phyloP scores from a whole-genome alignment of 2,113 vertebrate species.

The Catharus bicknelli region DNA sequence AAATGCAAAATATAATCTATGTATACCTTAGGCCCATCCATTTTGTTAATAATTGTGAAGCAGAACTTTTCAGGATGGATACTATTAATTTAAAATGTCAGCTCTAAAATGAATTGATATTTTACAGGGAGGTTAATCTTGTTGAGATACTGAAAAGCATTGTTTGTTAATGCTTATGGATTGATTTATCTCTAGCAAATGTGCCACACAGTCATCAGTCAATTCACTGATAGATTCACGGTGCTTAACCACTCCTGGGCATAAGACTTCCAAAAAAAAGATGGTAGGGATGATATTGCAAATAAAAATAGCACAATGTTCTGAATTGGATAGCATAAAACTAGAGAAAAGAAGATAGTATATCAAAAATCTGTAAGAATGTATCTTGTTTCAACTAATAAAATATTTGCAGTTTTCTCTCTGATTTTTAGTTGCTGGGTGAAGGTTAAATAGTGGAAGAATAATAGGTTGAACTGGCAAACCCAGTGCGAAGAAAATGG shows the following conservation, averaged over 20 bases:
- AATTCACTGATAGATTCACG: background rate
- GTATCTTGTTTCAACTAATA: background rate
- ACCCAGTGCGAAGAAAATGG: background rate
- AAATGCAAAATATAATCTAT: background rate
- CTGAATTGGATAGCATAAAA: background rate
- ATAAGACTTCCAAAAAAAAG: background rate
- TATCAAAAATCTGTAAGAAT: background rate
- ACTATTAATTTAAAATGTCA: background rate
- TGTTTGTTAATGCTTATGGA: background rate
- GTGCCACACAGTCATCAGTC: background rate
- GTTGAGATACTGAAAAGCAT: background rate
- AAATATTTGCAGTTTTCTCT: background rate
- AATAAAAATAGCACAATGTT: background rate
- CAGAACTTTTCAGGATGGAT: background rate
- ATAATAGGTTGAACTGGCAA: background rate
- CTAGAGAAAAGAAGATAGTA: background rate
- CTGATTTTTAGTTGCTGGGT: background rate
- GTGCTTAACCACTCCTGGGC: background rate
- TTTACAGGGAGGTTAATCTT: background rate
- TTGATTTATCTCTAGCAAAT: background rate
- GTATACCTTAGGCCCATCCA: background rate
- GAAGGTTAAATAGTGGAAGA: background rate
- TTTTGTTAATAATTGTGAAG: background rate
- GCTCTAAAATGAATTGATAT: background rate
- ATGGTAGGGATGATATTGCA: fast-evolving